Conservation (phyloP, 2,797 vertebrate species). For the Numenius phaeopus region DNA sequence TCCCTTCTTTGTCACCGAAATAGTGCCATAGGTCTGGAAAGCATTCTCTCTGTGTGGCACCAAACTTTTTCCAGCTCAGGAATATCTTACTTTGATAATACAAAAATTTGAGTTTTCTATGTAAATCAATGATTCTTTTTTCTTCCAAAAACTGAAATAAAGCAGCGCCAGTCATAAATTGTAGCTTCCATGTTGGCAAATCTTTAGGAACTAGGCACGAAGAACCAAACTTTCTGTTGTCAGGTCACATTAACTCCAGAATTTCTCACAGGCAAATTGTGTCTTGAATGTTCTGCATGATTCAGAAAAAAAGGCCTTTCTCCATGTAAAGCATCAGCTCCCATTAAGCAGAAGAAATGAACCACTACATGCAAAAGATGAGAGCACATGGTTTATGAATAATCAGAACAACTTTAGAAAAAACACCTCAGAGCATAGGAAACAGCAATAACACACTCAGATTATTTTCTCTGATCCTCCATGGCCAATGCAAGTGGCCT, state of each 20-base stretch:
- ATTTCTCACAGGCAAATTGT: constrained; percentile 66
- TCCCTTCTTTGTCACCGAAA: constrained; percentile 56
- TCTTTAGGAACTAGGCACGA: constrained; percentile 15
- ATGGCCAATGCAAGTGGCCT: not conserved
- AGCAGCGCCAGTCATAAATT: not conserved
- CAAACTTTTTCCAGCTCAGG: not conserved
- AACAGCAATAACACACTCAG: not conserved
- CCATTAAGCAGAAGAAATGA: constrained; percentile 44
- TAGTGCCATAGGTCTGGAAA: constrained; percentile 33
- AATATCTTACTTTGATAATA: not conserved
- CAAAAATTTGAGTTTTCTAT: not conserved
- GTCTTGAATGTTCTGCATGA: constrained; percentile 12
- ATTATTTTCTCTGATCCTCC: not conserved
- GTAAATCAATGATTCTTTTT: not conserved
- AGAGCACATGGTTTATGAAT: not conserved
- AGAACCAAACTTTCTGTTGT: constrained; percentile 60
- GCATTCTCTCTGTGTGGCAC: not conserved
- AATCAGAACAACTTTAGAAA: constrained; percentile 12
- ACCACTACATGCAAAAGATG: not conserved
- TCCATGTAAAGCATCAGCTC: constrained; percentile 26
- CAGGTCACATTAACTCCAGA: constrained; percentile 59
- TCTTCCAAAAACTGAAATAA: not conserved
- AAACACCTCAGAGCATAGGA: constrained; percentile 1
- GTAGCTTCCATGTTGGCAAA: constrained; percentile 15
- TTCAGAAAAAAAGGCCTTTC: not conserved